Conservation (phyloP, 2,888 invertebrate genomes). For the Drosophila niveifrons region DNA sequence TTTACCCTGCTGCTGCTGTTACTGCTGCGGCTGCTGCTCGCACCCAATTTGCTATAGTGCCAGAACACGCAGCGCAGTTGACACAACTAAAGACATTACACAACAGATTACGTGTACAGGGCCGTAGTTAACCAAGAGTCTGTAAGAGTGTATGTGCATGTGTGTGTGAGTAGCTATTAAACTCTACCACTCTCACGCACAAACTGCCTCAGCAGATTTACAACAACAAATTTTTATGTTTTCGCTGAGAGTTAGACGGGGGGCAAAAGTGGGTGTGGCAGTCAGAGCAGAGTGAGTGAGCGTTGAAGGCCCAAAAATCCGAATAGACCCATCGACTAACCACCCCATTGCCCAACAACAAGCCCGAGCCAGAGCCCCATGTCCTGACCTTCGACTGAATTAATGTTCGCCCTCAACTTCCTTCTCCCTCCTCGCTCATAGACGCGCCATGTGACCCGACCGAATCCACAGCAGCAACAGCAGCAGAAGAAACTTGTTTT, state of each 20-base stretch:
- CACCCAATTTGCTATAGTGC: conserved; percentile 20
- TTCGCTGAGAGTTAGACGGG: conserved; percentile 28
- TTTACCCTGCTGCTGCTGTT: not conserved
- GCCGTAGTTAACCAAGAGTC: conserved; percentile 38
- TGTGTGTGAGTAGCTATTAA: conserved; percentile 57
- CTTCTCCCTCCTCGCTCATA: not conserved
- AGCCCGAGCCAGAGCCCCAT: conserved; percentile 15
- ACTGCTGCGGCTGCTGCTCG: not conserved
- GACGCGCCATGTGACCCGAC: conserved; percentile 15
- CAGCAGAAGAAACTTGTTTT: conserved; percentile 21
- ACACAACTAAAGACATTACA: conserved; percentile 84
- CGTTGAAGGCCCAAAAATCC: conserved; percentile 40
- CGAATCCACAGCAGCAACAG: conserved; percentile 18
- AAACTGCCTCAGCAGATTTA: conserved; percentile 73
- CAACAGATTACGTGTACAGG: conserved; percentile 78
- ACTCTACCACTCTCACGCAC: conserved; percentile 63
- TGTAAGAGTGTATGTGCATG: conserved; percentile 10
- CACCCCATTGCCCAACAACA: conserved; percentile 41
- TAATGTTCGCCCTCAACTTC: conserved; percentile 56
- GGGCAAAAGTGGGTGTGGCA: not conserved
- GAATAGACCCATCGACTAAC: conserved; percentile 1
- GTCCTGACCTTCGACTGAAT: conserved; percentile 59
- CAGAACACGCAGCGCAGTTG: conserved; percentile 68
- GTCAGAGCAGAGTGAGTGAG: conserved; percentile 21
- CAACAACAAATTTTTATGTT: conserved; percentile 81